Conservation (phyloP, 2,888 invertebrate species). For the Steromphala cineraria region DNA sequence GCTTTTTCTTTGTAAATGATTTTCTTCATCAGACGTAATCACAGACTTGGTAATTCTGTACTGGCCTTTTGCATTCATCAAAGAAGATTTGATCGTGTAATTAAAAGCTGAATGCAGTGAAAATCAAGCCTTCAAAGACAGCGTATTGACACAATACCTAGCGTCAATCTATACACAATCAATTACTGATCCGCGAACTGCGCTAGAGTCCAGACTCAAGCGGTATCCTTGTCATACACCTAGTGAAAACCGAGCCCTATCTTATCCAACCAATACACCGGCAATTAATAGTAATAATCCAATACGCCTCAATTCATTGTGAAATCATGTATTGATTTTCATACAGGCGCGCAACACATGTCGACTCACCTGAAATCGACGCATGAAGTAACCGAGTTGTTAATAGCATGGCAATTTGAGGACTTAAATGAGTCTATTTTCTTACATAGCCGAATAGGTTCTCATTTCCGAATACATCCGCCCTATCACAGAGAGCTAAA, state of each 20-base stretch:
- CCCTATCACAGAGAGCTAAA: neutral
- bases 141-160: neutral
- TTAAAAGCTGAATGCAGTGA: constrained; percentile 9
- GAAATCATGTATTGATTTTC: constrained; percentile 19
- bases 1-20: neutral
- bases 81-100: neutral
- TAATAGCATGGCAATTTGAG: neutral
- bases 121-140: constrained; percentile 12
- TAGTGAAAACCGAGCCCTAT: neutral
- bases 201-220: neutral
- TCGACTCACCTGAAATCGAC: neutral
- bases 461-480: neutral
- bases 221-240: neutral
- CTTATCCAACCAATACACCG: neutral
- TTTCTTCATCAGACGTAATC: neutral
- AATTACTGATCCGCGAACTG: neutral
- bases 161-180: neutral
- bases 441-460: neutral
- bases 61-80: neutral
- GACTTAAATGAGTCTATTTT: constrained; percentile 3
- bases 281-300: constrained; percentile 11
- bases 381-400: neutral
- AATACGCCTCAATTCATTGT: neutral
- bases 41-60: neutral
- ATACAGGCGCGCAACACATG: neutral